phyloP scores from a whole-genome alignment of 2,113 vertebrate species.

The Lamprologus speciosus region DNA sequence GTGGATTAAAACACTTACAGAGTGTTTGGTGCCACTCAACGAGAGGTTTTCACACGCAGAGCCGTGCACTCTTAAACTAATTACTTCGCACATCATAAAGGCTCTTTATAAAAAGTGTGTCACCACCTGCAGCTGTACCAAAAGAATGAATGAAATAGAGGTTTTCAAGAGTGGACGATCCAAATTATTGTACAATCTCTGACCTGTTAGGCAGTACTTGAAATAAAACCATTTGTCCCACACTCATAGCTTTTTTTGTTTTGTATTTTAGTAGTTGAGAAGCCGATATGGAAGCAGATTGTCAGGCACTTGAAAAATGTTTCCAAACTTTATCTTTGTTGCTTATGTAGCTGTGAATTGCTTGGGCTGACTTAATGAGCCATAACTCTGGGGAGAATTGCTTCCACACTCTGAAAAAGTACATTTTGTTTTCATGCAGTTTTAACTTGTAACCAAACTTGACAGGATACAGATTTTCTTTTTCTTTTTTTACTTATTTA shows the following conservation, averaged over 20 bases:
- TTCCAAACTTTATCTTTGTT: background rate
- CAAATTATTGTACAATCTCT: background rate
- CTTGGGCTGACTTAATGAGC: background rate
- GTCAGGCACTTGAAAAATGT: background rate
- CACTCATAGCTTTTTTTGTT: background rate
- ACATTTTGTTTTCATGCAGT: background rate
- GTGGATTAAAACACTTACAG: background rate
- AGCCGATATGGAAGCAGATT: background rate
- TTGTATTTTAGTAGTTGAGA: background rate
- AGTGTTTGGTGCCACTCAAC: background rate
- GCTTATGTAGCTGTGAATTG: background rate
- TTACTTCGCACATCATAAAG: conserved; percentile 20
- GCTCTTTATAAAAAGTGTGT: background rate
- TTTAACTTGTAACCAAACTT: background rate
- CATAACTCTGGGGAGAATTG: background rate
- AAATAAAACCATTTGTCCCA: background rate
- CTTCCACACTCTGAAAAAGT: background rate
- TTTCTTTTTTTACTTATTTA: background rate
- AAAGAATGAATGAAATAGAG: background rate
- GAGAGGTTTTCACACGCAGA: background rate
- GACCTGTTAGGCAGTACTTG: background rate
- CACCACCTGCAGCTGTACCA: conserved; percentile 4
- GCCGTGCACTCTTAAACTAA: background rate
- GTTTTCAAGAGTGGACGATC: background rate
- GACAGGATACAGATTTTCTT: background rate